Percentiles rank a stretch among this genome's conserved stretches.
These are phyloP conservation scores for Stichopus horrens DNA, from an alignment of 53 echinoderm and acorn worm species.

Conservation along the genomic window DNA sequence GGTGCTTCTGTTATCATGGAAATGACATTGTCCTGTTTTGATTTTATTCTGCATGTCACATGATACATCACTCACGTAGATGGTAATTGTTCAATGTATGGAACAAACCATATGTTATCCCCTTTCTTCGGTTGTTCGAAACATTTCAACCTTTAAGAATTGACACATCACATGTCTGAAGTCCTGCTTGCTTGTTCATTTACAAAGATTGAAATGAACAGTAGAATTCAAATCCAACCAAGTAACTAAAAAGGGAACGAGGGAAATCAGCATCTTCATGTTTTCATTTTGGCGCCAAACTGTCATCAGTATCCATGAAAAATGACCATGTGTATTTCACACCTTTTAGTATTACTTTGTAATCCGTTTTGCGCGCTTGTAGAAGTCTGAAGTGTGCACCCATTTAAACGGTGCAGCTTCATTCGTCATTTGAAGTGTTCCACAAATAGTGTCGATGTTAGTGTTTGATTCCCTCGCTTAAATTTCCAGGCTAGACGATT, in stretches of 20 bases:
- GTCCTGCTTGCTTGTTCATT: no score
- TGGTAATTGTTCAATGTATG: no score
- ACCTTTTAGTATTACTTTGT: not conserved
- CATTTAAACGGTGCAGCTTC: not conserved
- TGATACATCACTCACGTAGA: no score
- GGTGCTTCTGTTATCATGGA: no score
- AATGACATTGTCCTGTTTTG: no score
- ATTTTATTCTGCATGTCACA: no score
- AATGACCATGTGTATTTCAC: constrained; percentile 7
- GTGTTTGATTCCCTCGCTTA: not conserved
- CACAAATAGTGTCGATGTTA: not conserved
- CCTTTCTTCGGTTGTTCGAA: no score
- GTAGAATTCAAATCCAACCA: no score
- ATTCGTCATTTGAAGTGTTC: constrained; percentile 14
- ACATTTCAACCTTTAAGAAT: no score
- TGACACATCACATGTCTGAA: no score
- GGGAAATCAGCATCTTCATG: not conserved
- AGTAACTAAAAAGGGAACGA: not conserved
- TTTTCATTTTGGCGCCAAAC: constrained; percentile 11
- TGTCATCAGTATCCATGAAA: not conserved
- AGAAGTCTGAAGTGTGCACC: not conserved
- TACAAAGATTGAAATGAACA: no score
- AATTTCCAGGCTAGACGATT: not conserved
- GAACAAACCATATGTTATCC: no score
- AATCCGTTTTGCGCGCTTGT: not conserved